These are phyloP conservation scores for Microplitis manilae DNA, from an alignment of 2,888 invertebrate species.

Conservation along the genomic window DNA sequence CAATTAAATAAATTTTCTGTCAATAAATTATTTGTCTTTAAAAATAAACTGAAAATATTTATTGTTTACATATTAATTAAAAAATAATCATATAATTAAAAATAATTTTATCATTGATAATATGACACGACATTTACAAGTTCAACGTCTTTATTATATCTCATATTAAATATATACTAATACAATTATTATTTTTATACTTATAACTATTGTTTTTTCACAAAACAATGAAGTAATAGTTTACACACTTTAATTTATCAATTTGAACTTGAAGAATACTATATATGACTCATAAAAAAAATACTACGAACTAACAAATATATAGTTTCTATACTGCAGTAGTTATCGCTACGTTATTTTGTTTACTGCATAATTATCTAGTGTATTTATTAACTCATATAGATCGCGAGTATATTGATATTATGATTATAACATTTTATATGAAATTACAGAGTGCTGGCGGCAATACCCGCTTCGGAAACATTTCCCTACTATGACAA, in stretches of 20 bases:
- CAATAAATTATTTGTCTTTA: too few species aligned
- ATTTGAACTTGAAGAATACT: neutral
- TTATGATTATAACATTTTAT: neutral
- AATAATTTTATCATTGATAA: neutral
- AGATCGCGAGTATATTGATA: neutral
- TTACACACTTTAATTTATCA: neutral
- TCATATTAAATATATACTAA: neutral
- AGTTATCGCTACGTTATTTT: neutral
- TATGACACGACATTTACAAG: neutral
- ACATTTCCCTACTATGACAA: constrained; percentile 67
- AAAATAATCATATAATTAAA: neutral
- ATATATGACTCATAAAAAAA: neutral
- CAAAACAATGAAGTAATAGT: neutral
- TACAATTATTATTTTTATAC: neutral
- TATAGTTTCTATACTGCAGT: neutral
- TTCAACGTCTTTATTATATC: neutral
- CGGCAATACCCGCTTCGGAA: constrained; percentile 64
- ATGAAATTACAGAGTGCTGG: constrained; percentile 59
- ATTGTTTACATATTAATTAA: constrained; percentile 2
- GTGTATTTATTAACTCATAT: neutral
- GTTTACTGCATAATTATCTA: neutral
- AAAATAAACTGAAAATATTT: neutral
- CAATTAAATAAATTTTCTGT: too few species aligned
- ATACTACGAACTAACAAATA: neutral
- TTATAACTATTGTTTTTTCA: neutral